Conservation (phyloP, 1,140 invertebrate species). For the Atta texana region DNA sequence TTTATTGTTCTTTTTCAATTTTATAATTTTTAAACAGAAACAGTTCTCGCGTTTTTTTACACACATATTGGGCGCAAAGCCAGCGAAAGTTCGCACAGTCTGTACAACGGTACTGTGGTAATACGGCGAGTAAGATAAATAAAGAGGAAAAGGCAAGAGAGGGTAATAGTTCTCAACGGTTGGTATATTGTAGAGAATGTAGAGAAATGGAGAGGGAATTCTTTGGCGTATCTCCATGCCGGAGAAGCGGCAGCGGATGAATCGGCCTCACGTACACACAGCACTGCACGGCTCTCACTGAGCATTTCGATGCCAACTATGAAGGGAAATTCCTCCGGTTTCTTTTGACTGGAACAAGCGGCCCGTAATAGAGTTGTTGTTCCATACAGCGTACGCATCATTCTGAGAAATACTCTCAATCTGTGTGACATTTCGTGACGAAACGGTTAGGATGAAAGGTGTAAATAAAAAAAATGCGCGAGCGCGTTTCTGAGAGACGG, state of each 20-base stretch:
- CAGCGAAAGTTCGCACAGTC: conserved; percentile 24
- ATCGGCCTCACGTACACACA: conserved; percentile 54
- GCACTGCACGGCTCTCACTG: conserved; percentile 16
- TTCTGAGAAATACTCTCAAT: conserved; percentile 36
- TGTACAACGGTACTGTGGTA: conserved; percentile 27
- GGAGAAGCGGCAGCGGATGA: conserved; percentile 35
- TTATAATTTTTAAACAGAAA: conserved; percentile 2
- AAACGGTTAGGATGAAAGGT: conserved; percentile 11
- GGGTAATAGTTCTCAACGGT: conserved; percentile 35
- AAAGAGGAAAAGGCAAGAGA: conserved; percentile 27
- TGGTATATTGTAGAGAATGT: conserved; percentile 39
- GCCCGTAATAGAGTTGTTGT: conserved; percentile 68
- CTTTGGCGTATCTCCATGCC: conserved; percentile 61
- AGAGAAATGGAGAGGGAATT: conserved; percentile 57
- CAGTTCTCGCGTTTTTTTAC: not conserved
- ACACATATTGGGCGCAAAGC: not conserved
- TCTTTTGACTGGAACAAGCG: conserved; percentile 55
- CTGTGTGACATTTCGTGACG: not conserved
- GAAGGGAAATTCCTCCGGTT: conserved; percentile 57
- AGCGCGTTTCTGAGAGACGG: not conserved
- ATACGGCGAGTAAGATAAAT: conserved; percentile 58
- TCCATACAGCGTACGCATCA: conserved; percentile 36
- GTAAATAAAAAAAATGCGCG: conserved; percentile 18
- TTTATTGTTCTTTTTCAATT: not conserved
- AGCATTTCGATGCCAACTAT: conserved; percentile 61